Evolutionary conservation across 2,113 vertebrate genomes (phyloP).

Genomic region (Solenodon paradoxus): DNA sequence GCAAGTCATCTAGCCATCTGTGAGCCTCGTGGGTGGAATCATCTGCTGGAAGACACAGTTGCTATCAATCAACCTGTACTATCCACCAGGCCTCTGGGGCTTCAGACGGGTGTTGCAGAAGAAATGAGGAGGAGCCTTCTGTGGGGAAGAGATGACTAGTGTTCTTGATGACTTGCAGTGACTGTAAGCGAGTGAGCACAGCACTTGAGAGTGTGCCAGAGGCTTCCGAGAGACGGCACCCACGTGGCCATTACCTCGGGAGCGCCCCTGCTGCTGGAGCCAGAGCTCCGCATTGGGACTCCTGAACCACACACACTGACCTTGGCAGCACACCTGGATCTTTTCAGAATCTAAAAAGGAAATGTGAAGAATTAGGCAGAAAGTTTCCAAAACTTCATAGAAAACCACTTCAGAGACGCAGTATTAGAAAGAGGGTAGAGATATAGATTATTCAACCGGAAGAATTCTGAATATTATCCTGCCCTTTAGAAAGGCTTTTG

Average conservation of each 20-base stretch:
- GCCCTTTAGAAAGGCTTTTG: no score
- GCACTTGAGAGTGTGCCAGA: slow-evolving; percentile 34
- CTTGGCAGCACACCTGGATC: fast-evolving
- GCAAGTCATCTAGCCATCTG: slow-evolving; percentile 75
- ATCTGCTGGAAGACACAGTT: slow-evolving; percentile 46
- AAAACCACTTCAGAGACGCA: neutral
- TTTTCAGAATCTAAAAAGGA: neutral
- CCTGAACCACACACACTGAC: neutral
- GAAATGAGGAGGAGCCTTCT: neutral
- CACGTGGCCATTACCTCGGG: slow-evolving; percentile 52
- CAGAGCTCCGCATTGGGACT: neutral
- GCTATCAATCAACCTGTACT: slow-evolving; percentile 72
- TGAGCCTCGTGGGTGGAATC: slow-evolving; percentile 64
- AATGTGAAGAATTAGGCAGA: neutral
- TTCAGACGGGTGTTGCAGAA: slow-evolving; percentile 23
- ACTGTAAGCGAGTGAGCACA: neutral
- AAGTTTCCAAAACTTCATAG: neutral
- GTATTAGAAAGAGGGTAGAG: neutral
- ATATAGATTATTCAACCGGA: neutral
- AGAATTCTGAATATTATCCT: neutral
- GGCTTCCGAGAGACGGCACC: slow-evolving; percentile 32
- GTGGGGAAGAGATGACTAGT: neutral
- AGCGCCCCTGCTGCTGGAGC: neutral
- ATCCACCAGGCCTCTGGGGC: slow-evolving; percentile 54
- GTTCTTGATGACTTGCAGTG: slow-evolving; percentile 49